A percentile compares a stretch with the other conserved stretches of the same genome.
These are phyloP conservation scores for Pagrus major DNA, from an alignment of 2,113 vertebrate species.

Conservation along the genomic window DNA sequence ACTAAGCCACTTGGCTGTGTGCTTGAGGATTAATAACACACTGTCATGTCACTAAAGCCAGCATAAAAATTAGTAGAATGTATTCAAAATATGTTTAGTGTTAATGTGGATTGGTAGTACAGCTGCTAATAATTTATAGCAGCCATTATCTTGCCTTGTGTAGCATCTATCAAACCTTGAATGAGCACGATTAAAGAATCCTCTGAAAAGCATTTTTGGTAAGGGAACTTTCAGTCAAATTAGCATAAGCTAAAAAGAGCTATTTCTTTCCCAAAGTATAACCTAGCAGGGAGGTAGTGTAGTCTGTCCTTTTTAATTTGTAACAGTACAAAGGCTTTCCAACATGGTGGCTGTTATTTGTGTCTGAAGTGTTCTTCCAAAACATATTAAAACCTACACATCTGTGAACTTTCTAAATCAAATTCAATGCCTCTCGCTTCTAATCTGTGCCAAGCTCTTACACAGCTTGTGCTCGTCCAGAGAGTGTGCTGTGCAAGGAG, in stretches of 20 bases:
- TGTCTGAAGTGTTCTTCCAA: conserved; percentile 43
- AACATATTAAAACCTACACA: conserved; percentile 65
- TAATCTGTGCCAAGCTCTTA: conserved; percentile 59
- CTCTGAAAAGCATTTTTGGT: neutral
- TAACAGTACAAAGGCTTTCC: conserved; percentile 48
- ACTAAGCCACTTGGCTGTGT: neutral
- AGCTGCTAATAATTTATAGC: neutral
- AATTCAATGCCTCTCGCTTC: conserved; percentile 55
- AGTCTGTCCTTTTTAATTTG: conserved; percentile 38
- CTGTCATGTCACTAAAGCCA: neutral
- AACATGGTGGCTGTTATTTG: conserved; percentile 49
- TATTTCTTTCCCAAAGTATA: neutral
- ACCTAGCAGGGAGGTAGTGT: neutral
- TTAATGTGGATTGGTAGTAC: neutral
- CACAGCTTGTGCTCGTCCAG: conserved; percentile 54
- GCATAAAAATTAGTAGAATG: neutral
- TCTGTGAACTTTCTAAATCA: conserved; percentile 68
- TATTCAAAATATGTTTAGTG: neutral
- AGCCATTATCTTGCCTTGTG: neutral
- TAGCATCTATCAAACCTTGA: neutral
- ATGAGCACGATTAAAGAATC: neutral
- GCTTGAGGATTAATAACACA: neutral
- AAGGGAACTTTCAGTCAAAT: neutral
- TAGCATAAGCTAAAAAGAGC: neutral
- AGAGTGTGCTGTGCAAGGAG: conserved; percentile 47